Evolutionary conservation across 2,888 invertebrate genomes (phyloP).

Genomic region (Hipparchia semele): DNA sequence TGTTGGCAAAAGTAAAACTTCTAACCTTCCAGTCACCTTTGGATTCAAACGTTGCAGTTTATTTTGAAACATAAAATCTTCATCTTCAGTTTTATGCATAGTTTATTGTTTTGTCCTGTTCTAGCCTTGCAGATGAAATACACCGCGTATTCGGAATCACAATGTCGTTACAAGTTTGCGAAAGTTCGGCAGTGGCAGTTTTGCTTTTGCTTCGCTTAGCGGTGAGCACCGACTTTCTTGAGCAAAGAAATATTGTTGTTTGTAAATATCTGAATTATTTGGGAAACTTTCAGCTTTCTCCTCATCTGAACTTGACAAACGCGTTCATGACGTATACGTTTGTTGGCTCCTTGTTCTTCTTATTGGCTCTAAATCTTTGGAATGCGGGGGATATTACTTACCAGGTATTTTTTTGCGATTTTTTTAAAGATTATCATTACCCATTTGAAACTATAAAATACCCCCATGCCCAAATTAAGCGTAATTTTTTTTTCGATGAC

Average conservation of each 20-base stretch:
- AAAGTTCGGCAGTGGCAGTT: constrained; percentile 27
- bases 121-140: constrained; percentile 67
- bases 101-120: constrained; percentile 1
- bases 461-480: too few relatives aligned
- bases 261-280: constrained; percentile 31
- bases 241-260: constrained; percentile 32
- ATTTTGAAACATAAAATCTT: background rate
- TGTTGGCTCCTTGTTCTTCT: constrained; percentile 65
- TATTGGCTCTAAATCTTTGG: constrained; percentile 70
- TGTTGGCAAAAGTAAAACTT: too few relatives aligned
- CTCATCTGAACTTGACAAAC: constrained; percentile 66
- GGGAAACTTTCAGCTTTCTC: constrained; percentile 58
- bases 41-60: too few relatives aligned
- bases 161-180: constrained; percentile 72
- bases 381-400: constrained; percentile 74
- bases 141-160: constrained; percentile 72
- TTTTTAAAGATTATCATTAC: too few relatives aligned
- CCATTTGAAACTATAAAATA: too few relatives aligned
- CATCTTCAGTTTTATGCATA: background rate
- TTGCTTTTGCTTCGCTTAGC: constrained; percentile 59
- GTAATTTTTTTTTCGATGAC: too few relatives aligned
- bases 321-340: constrained; percentile 76
- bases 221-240: constrained; percentile 32
- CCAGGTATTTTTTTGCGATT: constrained; percentile 52
- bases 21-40: too few relatives aligned